Conservation (phyloP, 2,113 vertebrate species). For the Catagonus wagneri region DNA sequence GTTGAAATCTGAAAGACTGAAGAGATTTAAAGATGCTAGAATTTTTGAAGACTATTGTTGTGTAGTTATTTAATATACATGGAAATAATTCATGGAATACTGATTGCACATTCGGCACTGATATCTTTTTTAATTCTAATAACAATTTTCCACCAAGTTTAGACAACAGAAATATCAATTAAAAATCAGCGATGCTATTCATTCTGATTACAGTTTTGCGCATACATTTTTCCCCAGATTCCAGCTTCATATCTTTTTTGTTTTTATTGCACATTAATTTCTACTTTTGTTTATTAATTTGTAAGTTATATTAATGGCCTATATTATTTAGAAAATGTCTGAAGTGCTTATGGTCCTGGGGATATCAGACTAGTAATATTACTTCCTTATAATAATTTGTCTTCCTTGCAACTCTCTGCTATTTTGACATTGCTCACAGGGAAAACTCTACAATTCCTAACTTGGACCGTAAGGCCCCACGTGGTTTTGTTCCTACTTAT, state of each 20-base stretch:
- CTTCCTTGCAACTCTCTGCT: background rate
- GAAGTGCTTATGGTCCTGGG: background rate
- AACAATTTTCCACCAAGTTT: background rate
- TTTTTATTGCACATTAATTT: background rate
- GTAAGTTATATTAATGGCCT: background rate
- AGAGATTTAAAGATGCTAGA: background rate
- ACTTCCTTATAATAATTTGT: background rate
- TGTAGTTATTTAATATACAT: background rate
- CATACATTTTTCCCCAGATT: background rate
- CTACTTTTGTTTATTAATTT: background rate
- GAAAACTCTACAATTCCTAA: background rate
- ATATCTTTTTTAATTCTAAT: background rate
- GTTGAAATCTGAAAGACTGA: background rate
- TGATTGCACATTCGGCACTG: background rate
- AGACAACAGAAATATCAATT: background rate
- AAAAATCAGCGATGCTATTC: background rate
- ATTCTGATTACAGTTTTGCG: background rate
- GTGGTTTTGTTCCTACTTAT: background rate
- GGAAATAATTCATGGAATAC: background rate
- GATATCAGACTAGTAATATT: background rate
- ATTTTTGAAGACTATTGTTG: background rate
- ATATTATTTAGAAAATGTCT: slow-evolving; percentile 19
- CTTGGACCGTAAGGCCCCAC: background rate
- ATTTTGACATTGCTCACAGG: background rate
- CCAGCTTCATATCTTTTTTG: background rate